Percentiles rank a stretch among this genome's conserved stretches.
phyloP scores from a whole-genome alignment of 2,113 vertebrate genomes.

The Fulmarus glacialis region DNA sequence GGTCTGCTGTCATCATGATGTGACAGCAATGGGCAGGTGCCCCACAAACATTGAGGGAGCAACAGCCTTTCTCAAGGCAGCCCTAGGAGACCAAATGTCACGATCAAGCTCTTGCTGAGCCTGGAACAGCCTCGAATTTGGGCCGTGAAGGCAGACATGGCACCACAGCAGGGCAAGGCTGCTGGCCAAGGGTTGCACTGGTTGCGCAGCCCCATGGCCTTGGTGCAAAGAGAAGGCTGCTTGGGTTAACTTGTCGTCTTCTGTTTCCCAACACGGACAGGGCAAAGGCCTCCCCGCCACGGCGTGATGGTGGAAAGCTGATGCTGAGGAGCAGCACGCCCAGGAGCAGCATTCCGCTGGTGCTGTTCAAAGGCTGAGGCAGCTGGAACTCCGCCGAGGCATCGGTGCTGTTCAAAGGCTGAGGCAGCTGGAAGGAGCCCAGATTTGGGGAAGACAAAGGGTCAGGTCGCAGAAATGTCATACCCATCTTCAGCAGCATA shows the following conservation, averaged over 20 bases:
- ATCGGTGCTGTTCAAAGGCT: fast-evolving
- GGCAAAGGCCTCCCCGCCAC: neutral
- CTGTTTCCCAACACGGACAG: fast-evolving
- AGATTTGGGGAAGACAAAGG: neutral
- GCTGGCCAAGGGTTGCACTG: neutral
- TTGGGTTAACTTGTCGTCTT: neutral
- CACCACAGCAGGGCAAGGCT: neutral
- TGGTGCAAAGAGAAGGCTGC: neutral
- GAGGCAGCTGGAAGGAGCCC: neutral
- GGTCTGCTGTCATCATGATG: fast-evolving
- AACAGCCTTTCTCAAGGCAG: neutral
- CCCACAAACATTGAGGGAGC: neutral
- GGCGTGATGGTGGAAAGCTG: fast-evolving
- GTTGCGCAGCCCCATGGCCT: neutral
- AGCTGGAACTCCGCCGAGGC: neutral
- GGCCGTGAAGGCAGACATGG: neutral
- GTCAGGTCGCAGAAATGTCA: neutral
- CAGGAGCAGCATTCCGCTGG: neutral
- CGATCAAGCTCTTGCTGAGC: neutral
- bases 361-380: neutral
- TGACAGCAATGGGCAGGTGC: neutral
- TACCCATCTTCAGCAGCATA: neutral
- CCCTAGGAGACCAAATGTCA: neutral
- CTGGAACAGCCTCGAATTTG: neutral
- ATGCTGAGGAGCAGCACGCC: neutral